Evolutionary conservation across 35 echinoderm and acorn worm genomes (phyloP).

Genomic region (Chiridota heheva): DNA sequence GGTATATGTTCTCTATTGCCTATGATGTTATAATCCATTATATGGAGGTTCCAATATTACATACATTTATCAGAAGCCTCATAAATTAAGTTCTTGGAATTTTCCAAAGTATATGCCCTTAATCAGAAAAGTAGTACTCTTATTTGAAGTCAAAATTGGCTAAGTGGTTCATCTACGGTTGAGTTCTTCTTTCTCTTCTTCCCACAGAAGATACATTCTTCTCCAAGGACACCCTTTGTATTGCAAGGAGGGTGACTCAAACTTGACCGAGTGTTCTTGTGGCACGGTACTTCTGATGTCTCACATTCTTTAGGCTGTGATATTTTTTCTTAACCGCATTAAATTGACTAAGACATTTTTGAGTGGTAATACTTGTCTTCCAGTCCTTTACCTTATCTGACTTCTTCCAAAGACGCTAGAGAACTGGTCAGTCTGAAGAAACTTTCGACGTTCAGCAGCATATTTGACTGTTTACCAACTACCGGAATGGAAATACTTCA

Average conservation of each 20-base stretch:
- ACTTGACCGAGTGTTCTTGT: conserved; percentile 48
- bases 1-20: too few species aligned
- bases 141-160: conserved; percentile 52
- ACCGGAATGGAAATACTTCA: too few species aligned
- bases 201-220: conserved; percentile 49
- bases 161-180: conserved; percentile 35
- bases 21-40: too few species aligned
- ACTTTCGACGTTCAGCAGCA: too few species aligned
- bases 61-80: too few species aligned
- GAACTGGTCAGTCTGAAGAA: too few species aligned
- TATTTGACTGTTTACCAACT: too few species aligned
- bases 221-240: conserved; percentile 38
- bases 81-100: too few species aligned
- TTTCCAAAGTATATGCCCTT: too few species aligned
- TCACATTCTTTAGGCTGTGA: not conserved
- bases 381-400: too few species aligned
- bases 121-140: conserved; percentile 32
- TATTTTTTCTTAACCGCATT: conserved; percentile 13
- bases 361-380: conserved; percentile 58
- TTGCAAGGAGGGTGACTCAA: conserved; percentile 25
- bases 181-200: conserved; percentile 22
- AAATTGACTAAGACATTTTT: conserved; percentile 18
- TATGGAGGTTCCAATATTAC: too few species aligned
- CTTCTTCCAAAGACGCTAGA: too few species aligned
- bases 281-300: not conserved